Evolutionary conservation across 2,113 vertebrate species (phyloP).

Genomic region (Pygoscelis antarcticus): DNA sequence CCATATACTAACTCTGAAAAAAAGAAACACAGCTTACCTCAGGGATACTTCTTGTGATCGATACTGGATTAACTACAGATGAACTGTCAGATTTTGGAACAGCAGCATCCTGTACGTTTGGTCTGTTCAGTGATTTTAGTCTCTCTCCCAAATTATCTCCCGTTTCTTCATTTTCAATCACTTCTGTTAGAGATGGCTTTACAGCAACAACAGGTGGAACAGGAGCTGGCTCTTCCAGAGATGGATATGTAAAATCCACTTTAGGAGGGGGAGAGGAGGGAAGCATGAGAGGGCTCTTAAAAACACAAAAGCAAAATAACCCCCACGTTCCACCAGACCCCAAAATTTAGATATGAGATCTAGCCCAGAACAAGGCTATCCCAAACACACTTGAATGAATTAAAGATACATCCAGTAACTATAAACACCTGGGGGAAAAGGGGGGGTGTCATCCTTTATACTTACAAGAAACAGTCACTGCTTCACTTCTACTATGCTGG

Average conservation of each 20-base stretch:
- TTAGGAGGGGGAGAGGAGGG: neutral
- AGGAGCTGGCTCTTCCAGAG: slow-evolving; percentile 86
- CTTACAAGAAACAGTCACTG: slow-evolving; percentile 88
- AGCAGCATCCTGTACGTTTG: slow-evolving; percentile 38
- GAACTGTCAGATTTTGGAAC: slow-evolving; percentile 57
- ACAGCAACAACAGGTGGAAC: slow-evolving; percentile 59
- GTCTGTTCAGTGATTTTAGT: slow-evolving; percentile 41
- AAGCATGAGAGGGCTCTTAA: neutral
- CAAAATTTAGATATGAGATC: neutral
- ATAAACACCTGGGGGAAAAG: neutral
- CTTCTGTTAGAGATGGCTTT: slow-evolving; percentile 62
- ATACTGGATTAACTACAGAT: slow-evolving; percentile 63
- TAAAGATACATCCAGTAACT: neutral
- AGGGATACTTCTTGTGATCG: slow-evolving; percentile 78
- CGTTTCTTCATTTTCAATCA: slow-evolving; percentile 65
- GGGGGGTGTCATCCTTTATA: neutral
- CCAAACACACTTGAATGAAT: neutral
- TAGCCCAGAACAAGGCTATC: neutral
- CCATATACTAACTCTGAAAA: neutral
- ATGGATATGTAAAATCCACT: slow-evolving; percentile 97
- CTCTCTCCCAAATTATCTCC: slow-evolving; percentile 67
- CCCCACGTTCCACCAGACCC: neutral
- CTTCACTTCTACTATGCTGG: slow-evolving; percentile 72
- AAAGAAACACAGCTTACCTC: slow-evolving; percentile 76
- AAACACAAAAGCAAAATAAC: neutral